Evolutionary conservation across 2,113 vertebrate species (phyloP).

Genomic region (Protobothrops mucrosquamatus): DNA sequence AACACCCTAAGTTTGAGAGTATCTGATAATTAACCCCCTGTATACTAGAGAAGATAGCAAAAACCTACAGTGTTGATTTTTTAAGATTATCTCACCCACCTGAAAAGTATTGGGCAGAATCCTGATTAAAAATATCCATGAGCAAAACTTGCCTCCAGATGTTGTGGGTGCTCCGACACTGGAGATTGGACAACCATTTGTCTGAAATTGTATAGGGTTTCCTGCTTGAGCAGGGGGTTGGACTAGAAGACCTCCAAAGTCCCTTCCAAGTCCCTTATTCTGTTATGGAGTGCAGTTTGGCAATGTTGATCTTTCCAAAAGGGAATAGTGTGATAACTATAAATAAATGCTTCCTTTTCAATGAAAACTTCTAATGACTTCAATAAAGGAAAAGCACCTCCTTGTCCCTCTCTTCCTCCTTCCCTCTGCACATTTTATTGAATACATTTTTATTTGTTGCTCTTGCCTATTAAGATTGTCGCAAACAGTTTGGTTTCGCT

Average conservation of each 20-base stretch:
- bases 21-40: neutral
- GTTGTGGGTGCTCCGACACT: neutral
- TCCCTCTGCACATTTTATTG: neutral
- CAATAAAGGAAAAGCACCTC: slow-evolving; percentile 1
- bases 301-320: neutral
- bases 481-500: slow-evolving; percentile 44
- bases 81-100: neutral
- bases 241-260: neutral
- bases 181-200: neutral
- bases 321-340: neutral
- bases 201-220: neutral
- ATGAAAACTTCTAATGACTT: neutral
- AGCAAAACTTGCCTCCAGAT: neutral
- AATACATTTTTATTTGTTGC: slow-evolving; percentile 34
- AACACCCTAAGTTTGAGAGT: no score
- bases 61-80: neutral
- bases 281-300: neutral
- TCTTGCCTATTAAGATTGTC: slow-evolving; percentile 13
- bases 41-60: neutral
- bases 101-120: neutral
- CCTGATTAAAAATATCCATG: neutral
- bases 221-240: neutral
- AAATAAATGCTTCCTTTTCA: neutral
- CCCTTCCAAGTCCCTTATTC: neutral
- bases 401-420: neutral